Evolutionary conservation across 2,797 vertebrate genomes (phyloP).

Genomic region (Heteromormyrus szaboi): DNA sequence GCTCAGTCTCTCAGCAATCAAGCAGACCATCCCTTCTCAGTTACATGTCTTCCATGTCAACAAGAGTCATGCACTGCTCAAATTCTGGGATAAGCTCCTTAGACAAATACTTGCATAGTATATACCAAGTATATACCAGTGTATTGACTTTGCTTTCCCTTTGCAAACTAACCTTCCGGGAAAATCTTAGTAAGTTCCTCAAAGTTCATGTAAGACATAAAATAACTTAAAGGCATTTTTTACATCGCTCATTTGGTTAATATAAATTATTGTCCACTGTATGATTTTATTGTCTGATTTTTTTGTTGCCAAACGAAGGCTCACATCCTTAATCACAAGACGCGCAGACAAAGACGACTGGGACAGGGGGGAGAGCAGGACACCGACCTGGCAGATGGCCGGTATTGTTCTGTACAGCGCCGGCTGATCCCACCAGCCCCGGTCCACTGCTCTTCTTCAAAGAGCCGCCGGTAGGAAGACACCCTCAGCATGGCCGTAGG

Average conservation of each 20-base stretch:
- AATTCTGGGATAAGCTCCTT: background rate
- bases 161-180: background rate
- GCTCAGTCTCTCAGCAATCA: background rate
- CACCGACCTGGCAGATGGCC: conserved; percentile 36
- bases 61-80: background rate
- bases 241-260: background rate
- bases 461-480: conserved; percentile 65
- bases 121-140: background rate
- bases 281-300: background rate
- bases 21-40: background rate
- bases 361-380: background rate
- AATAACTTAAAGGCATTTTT: background rate
- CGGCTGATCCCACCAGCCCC: conserved; percentile 24
- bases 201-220: background rate
- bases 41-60: background rate
- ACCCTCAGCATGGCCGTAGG: conserved; percentile 61
- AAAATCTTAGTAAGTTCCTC: background rate
- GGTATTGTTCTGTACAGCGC: conserved; percentile 45
- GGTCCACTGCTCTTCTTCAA: conserved; percentile 50
- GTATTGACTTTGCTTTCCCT: background rate
- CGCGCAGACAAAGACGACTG: background rate
- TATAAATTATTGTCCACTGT: background rate
- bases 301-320: background rate
- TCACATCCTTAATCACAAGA: background rate
- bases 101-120: background rate